Conservation (phyloP, 1,140 invertebrate genomes). For the Caerostris extrusa region DNA sequence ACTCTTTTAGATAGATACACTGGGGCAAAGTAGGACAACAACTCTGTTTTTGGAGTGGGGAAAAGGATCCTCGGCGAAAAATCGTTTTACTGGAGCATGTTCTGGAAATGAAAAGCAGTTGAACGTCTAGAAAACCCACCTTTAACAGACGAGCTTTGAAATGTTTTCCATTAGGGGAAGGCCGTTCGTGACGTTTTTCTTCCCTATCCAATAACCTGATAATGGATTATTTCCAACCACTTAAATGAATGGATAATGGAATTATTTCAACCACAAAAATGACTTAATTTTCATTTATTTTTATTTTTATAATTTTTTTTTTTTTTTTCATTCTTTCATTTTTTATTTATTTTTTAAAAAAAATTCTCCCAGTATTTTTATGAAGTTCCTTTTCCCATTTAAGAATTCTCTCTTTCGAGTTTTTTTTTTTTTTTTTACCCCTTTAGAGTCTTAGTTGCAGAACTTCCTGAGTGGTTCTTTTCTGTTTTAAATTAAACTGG, state of each 20-base stretch:
- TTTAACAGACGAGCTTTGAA: constrained; percentile 41
- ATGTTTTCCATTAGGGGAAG: constrained; percentile 65
- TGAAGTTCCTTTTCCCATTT: background rate
- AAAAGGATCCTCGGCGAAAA: constrained; percentile 14
- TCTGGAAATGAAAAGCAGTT: constrained; percentile 55
- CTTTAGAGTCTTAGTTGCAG: background rate
- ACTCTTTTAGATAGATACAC: background rate
- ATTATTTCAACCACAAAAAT: background rate
- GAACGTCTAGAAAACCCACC: background rate
- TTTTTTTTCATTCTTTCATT: too few relatives aligned
- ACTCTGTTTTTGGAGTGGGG: background rate
- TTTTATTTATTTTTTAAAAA: background rate
- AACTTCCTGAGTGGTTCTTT: background rate
- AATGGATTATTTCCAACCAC: constrained; percentile 74
- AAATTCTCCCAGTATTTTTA: background rate
- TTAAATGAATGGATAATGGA: constrained; percentile 65
- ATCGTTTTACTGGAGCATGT: constrained; percentile 58
- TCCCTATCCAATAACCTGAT: constrained; percentile 64
- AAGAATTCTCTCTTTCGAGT: background rate
- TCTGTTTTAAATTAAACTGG: background rate
- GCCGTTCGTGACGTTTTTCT: constrained; percentile 32
- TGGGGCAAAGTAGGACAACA: constrained; percentile 40
- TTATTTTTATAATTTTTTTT: background rate
- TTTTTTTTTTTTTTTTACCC: too few relatives aligned
- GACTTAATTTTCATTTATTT: constrained; percentile 40